Evolutionary conservation across 92 coral and sea anemone species (phyloP), one percentile per base, ranked within the genome.

Genomic region (Isaurus tuberculatus): DNA sequence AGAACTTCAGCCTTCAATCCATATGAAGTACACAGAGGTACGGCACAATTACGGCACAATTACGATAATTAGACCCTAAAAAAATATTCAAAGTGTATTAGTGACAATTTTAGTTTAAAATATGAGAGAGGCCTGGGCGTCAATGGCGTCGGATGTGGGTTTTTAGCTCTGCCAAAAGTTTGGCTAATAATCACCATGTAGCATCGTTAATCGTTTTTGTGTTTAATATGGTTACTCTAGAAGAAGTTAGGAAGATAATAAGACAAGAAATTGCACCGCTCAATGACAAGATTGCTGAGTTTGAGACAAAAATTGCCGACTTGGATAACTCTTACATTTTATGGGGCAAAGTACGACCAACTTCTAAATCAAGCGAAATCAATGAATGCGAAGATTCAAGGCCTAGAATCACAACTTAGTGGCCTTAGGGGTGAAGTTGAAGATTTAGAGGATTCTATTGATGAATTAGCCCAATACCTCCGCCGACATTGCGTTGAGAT

Each of bases 401-500:
- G 44, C 44, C 44, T 40, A 1, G 44, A 40, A 40, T 40, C 44
- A 40, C 46, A 40, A 13, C 46, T 40, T 4, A 13, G 10, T 40
- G 46, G 7, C 46, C 46, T 40, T 40, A 40, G 46, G 46, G 46
- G 46, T 40, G 46, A 40, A 40, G 46, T 40, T 40, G 13, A 40
- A 40, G 46, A 6, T 6, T 40, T 40, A 4, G 46, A 40, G 46
- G 13, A 40, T 40, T 40, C 7, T 4, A 32, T 83, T 46, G 89
- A 86, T 23, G 89, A 86, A 31, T 28, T 86, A 4, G 89, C 80
- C 22, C 89, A 86, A 22, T 78, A 86, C 67, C 60, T 86, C 42
- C 55, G 85, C 46, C 29, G 89, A 23, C 84, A 85, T 55, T 85
- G 89, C 43, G 65, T 77, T 26, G 84, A 85, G 46, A 78, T 86